phyloP scores from a whole-genome alignment of 2,113 vertebrate species.

The Echinops telfairi region DNA sequence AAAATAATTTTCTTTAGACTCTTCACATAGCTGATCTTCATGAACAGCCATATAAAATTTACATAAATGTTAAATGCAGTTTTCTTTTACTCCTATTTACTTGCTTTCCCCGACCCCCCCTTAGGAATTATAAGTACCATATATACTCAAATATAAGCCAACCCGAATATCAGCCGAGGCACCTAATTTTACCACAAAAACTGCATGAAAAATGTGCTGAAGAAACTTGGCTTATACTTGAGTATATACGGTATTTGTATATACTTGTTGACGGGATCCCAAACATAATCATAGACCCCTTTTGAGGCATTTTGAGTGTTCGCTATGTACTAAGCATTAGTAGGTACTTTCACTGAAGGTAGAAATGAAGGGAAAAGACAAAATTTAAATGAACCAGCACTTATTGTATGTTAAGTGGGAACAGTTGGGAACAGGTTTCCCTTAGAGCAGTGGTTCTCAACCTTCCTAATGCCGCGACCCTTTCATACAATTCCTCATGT shows the following conservation, averaged over 20 bases:
- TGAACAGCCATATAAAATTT: constrained; percentile 30
- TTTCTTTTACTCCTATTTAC: constrained; percentile 51
- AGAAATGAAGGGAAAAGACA: not conserved
- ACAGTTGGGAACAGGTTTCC: too few species aligned
- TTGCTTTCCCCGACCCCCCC: not conserved
- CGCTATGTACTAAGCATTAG: not conserved
- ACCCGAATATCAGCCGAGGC: too few species aligned
- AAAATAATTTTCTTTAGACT: constrained; percentile 78
- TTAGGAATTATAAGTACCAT: constrained; percentile 24
- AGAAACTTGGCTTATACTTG: too few species aligned
- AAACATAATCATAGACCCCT: not conserved
- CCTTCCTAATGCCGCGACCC: too few species aligned
- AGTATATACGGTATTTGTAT: not conserved
- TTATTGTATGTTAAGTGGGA: not conserved
- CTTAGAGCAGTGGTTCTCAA: too few species aligned
- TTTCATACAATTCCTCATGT: too few species aligned
- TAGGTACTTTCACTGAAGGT: not conserved
- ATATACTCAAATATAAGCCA: too few species aligned
- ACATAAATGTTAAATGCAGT: constrained; percentile 27
- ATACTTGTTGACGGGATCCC: constrained; percentile 5
- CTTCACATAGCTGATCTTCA: constrained; percentile 61
- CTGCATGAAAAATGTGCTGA: too few species aligned
- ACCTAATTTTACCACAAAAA: too few species aligned
- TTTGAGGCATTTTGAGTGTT: not conserved
- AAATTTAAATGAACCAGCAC: not conserved